These are phyloP conservation scores for Acronicta aceris DNA, from an alignment of 2,888 invertebrate genomes.

Conservation along the genomic window DNA sequence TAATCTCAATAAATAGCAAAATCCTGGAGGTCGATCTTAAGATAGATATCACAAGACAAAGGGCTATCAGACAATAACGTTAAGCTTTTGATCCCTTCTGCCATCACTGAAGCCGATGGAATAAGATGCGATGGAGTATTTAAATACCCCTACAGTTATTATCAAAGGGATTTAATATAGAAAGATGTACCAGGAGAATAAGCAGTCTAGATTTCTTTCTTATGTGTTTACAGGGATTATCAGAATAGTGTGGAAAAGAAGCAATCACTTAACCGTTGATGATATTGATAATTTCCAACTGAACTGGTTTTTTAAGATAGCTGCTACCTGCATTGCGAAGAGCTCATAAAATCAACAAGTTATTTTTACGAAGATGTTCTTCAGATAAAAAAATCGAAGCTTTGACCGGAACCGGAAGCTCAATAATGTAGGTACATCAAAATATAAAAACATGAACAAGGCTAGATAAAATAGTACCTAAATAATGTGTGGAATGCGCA, in stretches of 20 bases:
- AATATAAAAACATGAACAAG: neutral
- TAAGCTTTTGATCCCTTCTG: conserved; percentile 42
- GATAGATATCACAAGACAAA: conserved; percentile 36
- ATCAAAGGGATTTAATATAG: conserved; percentile 5
- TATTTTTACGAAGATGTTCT: too few relatives aligned
- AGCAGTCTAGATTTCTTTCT: neutral
- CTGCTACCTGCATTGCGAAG: too few relatives aligned
- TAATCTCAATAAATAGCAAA: conserved; percentile 20
- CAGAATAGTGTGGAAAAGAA: too few relatives aligned
- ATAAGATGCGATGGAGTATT: conserved; percentile 26
- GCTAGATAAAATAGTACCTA: neutral
- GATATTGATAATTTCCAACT: too few relatives aligned
- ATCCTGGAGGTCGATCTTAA: conserved; percentile 11
- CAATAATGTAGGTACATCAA: too few relatives aligned
- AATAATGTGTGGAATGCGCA: conserved; percentile 22
- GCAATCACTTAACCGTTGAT: too few relatives aligned
- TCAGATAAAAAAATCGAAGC: too few relatives aligned
- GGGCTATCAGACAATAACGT: conserved; percentile 35
- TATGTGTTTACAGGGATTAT: too few relatives aligned
- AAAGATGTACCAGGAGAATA: neutral
- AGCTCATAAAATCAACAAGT: too few relatives aligned
- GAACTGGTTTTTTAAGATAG: too few relatives aligned
- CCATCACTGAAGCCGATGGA: conserved; percentile 25
- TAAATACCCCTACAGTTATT: conserved; percentile 27
- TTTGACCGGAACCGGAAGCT: too few relatives aligned